phyloP scores from a whole-genome alignment of 2,888 invertebrate species.

The Tromatobia lineatoria region DNA sequence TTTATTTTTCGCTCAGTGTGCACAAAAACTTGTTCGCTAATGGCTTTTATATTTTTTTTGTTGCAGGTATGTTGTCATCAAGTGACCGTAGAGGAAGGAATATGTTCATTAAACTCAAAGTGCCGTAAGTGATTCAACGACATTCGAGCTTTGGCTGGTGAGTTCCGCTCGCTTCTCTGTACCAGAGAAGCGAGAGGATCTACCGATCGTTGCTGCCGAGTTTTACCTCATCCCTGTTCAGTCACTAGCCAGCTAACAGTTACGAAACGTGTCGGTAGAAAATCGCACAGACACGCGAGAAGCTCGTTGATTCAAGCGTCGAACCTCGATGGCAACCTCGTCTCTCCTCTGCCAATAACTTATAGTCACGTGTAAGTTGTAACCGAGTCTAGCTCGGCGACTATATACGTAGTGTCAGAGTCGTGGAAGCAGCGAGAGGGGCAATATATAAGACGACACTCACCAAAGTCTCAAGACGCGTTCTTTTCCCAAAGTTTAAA shows the following conservation, averaged over 20 bases:
- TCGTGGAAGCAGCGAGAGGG: conserved; percentile 14
- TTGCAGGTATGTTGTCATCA: conserved; percentile 60
- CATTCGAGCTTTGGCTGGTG: background rate
- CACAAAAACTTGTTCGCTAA: conserved; percentile 22
- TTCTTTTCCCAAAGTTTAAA: conserved; percentile 65
- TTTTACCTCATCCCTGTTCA: background rate
- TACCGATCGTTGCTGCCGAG: conserved; percentile 3
- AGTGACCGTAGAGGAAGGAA: background rate
- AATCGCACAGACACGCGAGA: conserved; percentile 16
- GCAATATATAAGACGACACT: conserved; percentile 50
- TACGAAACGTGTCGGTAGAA: conserved; percentile 17
- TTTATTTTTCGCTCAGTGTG: no score
- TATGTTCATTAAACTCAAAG: conserved; percentile 11
- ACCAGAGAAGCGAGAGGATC: no score
- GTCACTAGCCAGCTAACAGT: conserved; percentile 1
- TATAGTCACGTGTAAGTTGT: conserved; percentile 66
- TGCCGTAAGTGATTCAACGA: conserved; percentile 25
- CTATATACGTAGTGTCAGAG: conserved; percentile 19
- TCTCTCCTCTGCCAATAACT: conserved; percentile 57
- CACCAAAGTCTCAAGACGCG: conserved; percentile 62
- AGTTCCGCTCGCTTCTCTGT: background rate
- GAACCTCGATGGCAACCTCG: conserved; percentile 33
- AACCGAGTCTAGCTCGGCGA: conserved; percentile 33
- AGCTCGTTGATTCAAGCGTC: conserved; percentile 35
- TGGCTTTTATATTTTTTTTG: conserved; percentile 49